A percentile compares a stretch with the other conserved stretches of the same genome.
phyloP scores from a whole-genome alignment of 1,140 invertebrate genomes.

The Augochlora pura region DNA sequence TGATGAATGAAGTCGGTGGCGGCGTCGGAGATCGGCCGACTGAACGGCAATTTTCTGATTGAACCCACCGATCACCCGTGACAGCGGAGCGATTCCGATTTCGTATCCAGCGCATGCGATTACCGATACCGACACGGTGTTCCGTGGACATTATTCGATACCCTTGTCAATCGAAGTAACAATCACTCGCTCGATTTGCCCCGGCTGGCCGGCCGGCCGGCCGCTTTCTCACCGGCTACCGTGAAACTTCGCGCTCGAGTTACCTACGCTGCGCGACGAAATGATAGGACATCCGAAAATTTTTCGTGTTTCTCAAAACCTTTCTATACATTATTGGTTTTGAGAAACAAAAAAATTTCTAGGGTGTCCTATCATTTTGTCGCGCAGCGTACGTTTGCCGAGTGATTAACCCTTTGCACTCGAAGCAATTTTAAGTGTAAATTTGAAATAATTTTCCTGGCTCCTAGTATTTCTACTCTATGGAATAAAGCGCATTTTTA shows the following conservation, averaged over 20 bases:
- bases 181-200: background rate
- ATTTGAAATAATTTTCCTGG: too few relatives aligned
- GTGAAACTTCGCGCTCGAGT: background rate
- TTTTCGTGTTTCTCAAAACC: too few relatives aligned
- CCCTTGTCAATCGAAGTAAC: conserved; percentile 20
- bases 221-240: conserved; percentile 9
- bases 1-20: background rate
- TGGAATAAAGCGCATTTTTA: too few relatives aligned
- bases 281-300: too few relatives aligned
- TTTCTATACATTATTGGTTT: too few relatives aligned
- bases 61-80: background rate
- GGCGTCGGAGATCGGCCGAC: background rate
- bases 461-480: too few relatives aligned
- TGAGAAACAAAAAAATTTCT: too few relatives aligned
- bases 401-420: conserved; percentile 25
- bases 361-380: too few relatives aligned
- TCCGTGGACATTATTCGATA: background rate
- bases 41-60: background rate
- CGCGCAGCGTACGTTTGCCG: too few relatives aligned
- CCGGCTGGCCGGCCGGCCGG: background rate
- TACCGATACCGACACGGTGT: background rate
- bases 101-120: background rate
- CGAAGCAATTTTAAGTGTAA: too few relatives aligned
- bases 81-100: background rate
- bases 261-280: too few relatives aligned